Percentiles rank a stretch among this genome's conserved stretches.
phyloP scores from a whole-genome alignment of 1,140 invertebrate genomes.

The Dreissena rostriformis region DNA sequence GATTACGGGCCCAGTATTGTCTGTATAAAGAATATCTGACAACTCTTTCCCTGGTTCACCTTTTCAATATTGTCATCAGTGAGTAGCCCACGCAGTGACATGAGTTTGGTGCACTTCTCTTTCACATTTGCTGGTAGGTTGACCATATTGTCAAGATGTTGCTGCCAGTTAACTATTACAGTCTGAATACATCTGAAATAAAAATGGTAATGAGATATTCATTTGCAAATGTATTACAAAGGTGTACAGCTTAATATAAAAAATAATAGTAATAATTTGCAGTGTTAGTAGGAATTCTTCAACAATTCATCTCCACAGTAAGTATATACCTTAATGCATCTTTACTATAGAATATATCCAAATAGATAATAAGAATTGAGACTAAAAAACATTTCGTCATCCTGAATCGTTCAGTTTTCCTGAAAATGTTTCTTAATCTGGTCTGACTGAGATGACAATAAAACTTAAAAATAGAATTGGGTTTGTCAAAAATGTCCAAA shows the following conservation, averaged over 20 bases:
- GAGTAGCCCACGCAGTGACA: slow-evolving; percentile 69
- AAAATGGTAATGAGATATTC: not conserved
- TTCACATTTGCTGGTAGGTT: slow-evolving; percentile 64
- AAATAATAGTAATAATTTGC: no score
- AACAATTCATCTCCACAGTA: not conserved
- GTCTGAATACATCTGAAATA: slow-evolving; percentile 62
- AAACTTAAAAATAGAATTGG: no score
- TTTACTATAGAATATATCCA: not conserved
- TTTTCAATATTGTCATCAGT: slow-evolving; percentile 70
- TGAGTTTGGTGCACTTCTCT: slow-evolving; percentile 64
- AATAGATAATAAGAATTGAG: not conserved
- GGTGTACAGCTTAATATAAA: not conserved
- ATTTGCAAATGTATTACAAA: not conserved
- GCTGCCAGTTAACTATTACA: slow-evolving; percentile 55
- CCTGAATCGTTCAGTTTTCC: no score
- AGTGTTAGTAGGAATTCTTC: not conserved
- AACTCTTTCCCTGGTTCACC: slow-evolving; percentile 33
- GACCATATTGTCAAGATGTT: slow-evolving; percentile 51
- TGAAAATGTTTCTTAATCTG: no score
- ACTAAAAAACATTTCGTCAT: not conserved
- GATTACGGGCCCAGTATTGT: no score
- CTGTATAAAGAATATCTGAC: no score
- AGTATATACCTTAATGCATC: not conserved
- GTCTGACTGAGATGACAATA: no score
- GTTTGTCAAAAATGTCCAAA: no score